Conservation (phyloP, 2,113 vertebrate genomes). For the Urocitellus parryii region DNA sequence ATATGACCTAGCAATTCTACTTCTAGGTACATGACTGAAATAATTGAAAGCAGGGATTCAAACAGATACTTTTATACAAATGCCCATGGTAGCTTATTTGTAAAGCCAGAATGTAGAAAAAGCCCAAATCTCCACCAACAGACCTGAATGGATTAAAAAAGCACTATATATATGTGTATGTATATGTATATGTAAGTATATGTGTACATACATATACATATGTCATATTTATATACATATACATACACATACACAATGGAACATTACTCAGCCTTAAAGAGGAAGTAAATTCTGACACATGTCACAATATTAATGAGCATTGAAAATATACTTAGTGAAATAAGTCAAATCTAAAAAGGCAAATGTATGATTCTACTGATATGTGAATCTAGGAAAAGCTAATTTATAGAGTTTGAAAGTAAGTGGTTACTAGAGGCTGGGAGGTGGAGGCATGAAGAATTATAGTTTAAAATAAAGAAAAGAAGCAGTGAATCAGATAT, state of each 20-base stretch:
- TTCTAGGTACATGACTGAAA: background rate
- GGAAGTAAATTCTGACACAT: background rate
- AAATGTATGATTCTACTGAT: background rate
- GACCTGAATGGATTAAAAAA: background rate
- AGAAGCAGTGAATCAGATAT: too few relatives aligned
- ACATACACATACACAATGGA: background rate
- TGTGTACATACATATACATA: too few relatives aligned
- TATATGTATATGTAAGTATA: too few relatives aligned
- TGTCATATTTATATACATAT: too few relatives aligned
- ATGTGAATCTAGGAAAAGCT: background rate
- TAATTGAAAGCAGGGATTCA: background rate
- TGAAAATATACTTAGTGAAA: background rate
- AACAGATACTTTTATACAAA: background rate
- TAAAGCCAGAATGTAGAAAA: background rate
- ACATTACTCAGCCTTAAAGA: constrained; percentile 18
- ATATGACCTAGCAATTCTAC: background rate
- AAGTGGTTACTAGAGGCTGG: background rate
- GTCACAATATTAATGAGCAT: background rate
- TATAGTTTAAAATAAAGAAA: background rate
- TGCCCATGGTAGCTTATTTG: background rate
- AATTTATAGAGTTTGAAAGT: background rate
- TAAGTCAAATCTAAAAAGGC: background rate
- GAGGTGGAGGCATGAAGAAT: background rate
- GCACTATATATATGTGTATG: too few relatives aligned
- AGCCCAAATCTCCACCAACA: background rate